Conservation (phyloP, 2,888 invertebrate genomes). For the Lycaena phlaeas region DNA sequence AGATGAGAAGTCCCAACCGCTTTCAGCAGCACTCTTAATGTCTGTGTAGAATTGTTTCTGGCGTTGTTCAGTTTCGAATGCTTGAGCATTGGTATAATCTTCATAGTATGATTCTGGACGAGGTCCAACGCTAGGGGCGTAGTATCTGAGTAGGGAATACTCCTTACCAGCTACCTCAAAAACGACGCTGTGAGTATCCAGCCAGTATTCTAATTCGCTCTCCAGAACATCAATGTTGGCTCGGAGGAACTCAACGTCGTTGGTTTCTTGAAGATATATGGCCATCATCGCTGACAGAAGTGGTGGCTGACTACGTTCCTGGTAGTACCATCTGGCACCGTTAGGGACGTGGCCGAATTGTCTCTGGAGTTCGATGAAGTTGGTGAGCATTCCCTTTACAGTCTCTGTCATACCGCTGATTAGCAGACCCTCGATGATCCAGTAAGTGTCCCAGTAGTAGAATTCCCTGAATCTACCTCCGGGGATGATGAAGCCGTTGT, state of each 20-base stretch:
- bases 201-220: constrained; percentile 78
- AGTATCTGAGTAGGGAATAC: constrained; percentile 75
- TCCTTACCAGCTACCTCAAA: constrained; percentile 58
- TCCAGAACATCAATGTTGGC: constrained; percentile 72
- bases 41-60: constrained; percentile 76
- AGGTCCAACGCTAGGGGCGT: constrained; percentile 74
- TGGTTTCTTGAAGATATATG: constrained; percentile 76
- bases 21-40: constrained; percentile 85
- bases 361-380: constrained; percentile 80
- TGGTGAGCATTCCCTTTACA: constrained; percentile 82
- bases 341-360: constrained; percentile 83
- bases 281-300: constrained; percentile 80
- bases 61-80: constrained; percentile 47
- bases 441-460: constrained; percentile 93
- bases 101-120: constrained; percentile 82
- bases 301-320: constrained; percentile 80
- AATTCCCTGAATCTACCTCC: constrained; percentile 82
- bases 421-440: constrained; percentile 87
- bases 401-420: constrained; percentile 83
- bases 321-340: constrained; percentile 86
- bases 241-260: constrained; percentile 76
- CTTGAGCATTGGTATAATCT: constrained; percentile 70
- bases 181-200: constrained; percentile 66
- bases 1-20: constrained; percentile 90
- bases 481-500: constrained; percentile 78